These are phyloP conservation scores for Macrosiphum euphorbiae DNA, from an alignment of 2,888 invertebrate species.

Conservation along the genomic window DNA sequence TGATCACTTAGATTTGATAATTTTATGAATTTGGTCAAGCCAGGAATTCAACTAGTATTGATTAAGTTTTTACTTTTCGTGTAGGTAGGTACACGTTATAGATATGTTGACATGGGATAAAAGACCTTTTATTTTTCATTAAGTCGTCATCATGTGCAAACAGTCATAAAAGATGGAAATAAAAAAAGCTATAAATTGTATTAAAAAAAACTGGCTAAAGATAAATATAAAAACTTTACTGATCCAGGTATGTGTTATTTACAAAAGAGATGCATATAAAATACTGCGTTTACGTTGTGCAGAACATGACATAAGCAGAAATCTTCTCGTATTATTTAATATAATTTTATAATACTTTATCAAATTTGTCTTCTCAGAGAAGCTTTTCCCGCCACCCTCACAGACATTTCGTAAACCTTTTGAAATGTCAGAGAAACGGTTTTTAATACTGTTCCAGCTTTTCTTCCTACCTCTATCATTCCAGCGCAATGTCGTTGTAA, in stretches of 20 bases:
- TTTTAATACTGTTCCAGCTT: conserved; percentile 50
- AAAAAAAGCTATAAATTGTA: conserved; percentile 30
- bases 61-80: neutral
- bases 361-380: conserved; percentile 49
- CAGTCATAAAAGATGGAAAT: conserved; percentile 29
- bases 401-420: conserved; percentile 52
- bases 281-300: conserved; percentile 33
- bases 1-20: neutral
- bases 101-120: neutral
- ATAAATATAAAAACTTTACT: conserved; percentile 8
- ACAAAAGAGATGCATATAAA: conserved; percentile 38
- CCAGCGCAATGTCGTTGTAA: neutral
- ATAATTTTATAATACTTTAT: conserved; percentile 59
- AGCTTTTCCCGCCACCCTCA: neutral
- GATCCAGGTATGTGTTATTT: conserved; percentile 24
- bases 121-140: conserved; percentile 23
- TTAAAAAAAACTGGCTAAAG: neutral
- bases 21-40: neutral
- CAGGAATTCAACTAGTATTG: neutral
- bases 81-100: neutral
- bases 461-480: neutral
- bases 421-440: conserved; percentile 48
- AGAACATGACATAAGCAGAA: conserved; percentile 36
- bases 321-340: conserved; percentile 52
- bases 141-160: neutral